phyloP scores from a whole-genome alignment of 2,888 invertebrate genomes.

The Apodemia zela region DNA sequence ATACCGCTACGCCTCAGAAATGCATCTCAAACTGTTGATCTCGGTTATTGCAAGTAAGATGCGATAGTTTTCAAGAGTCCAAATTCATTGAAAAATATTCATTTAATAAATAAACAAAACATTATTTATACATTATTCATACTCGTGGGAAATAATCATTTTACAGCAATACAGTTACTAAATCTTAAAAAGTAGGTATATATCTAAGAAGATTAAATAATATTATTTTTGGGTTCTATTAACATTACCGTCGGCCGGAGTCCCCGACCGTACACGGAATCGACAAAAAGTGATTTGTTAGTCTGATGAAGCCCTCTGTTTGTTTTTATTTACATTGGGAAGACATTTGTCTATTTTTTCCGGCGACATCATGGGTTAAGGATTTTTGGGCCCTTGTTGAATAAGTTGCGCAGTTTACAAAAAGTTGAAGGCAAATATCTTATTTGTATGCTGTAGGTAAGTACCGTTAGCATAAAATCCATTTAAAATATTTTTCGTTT shows the following conservation, averaged over 20 bases:
- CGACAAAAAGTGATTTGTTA: slow-evolving; percentile 66
- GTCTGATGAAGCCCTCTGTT: slow-evolving; percentile 55
- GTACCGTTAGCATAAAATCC: not conserved
- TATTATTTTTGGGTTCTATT: too few species aligned
- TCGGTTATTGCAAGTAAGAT: too few species aligned
- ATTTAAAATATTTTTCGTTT: too few species aligned
- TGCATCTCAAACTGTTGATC: too few species aligned
- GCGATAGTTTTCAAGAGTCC: too few species aligned
- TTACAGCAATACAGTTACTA: not conserved
- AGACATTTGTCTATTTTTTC: slow-evolving; percentile 28
- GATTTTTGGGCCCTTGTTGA: slow-evolving; percentile 12
- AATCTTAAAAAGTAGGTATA: not conserved
- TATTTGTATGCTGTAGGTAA: slow-evolving; percentile 11
- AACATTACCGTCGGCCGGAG: not conserved
- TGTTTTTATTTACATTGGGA: slow-evolving; percentile 50
- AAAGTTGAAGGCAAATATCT: slow-evolving; percentile 11
- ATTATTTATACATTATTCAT: too few species aligned
- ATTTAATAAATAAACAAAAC: too few species aligned
- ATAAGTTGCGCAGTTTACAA: slow-evolving; percentile 12
- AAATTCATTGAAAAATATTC: too few species aligned
- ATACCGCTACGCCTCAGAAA: too few species aligned
- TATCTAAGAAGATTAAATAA: too few species aligned
- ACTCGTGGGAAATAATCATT: not conserved
- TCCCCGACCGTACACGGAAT: slow-evolving; percentile 4
- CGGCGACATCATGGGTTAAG: slow-evolving; percentile 8